Conservation (phyloP, 2,888 invertebrate species). For the Pherbina coryleti region DNA sequence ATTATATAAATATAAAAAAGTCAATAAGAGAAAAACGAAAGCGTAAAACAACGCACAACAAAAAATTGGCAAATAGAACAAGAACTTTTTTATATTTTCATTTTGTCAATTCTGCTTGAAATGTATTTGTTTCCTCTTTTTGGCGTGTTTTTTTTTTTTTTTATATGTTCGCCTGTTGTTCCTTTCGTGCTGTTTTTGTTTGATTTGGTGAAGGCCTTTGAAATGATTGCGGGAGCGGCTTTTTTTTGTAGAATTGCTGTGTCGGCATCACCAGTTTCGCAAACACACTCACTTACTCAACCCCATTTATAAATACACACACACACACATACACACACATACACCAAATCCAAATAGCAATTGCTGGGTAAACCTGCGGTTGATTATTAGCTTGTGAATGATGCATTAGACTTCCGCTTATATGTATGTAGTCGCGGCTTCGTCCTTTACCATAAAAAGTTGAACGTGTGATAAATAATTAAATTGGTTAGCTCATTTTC, state of each 20-base stretch:
- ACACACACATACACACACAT: not conserved
- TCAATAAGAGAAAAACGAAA: constrained; percentile 37
- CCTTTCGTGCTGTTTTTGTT: not conserved
- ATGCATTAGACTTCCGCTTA: not conserved
- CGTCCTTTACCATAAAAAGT: not conserved
- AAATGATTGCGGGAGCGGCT: not conserved
- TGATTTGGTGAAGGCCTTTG: not conserved
- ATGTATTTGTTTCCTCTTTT: not conserved
- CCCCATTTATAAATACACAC: no score
- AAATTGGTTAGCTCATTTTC: no score
- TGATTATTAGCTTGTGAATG: constrained; percentile 9
- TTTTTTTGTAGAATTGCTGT: constrained; percentile 22
- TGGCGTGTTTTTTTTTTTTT: constrained; percentile 9
- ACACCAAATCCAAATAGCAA: not conserved
- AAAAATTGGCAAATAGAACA: constrained; percentile 17
- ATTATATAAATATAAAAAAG: constrained; percentile 25
- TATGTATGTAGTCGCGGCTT: not conserved
- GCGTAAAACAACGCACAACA: constrained; percentile 13
- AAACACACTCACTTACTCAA: no score
- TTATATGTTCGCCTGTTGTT: not conserved
- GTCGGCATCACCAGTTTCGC: not conserved
- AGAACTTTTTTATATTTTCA: constrained; percentile 25
- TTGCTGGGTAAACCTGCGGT: not conserved
- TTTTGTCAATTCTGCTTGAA: not conserved
- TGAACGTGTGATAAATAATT: no score